Evolutionary conservation across 2,888 invertebrate species (phyloP).

Genomic region (Drosophila demipolita): DNA sequence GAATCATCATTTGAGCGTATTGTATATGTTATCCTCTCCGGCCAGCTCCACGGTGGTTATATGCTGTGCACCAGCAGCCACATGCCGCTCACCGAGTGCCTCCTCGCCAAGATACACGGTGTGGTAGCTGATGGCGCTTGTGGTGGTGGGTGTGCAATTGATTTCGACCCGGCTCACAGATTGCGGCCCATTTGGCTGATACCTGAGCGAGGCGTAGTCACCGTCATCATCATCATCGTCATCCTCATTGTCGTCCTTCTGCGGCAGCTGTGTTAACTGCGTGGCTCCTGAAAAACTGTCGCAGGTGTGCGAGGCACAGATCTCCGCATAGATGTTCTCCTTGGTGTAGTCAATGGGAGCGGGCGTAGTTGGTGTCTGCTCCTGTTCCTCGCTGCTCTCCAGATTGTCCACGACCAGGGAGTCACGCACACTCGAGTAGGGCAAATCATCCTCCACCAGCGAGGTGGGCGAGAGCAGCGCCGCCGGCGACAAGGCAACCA

Average conservation of each 20-base stretch:
- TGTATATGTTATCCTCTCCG: constrained; percentile 85
- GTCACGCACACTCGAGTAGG: constrained; percentile 90
- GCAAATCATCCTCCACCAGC: constrained; percentile 87
- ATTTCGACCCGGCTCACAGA: constrained; percentile 84
- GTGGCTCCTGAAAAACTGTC: constrained; percentile 71
- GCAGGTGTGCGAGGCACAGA: constrained; percentile 85
- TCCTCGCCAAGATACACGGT: constrained; percentile 82
- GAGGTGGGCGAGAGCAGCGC: constrained; percentile 66
- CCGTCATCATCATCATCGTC: constrained; percentile 76
- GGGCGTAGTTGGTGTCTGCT: constrained; percentile 42
- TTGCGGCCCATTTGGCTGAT: constrained; percentile 67
- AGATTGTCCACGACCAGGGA: constrained; percentile 86
- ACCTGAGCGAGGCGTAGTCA: constrained; percentile 80
- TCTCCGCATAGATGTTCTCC: constrained; percentile 91
- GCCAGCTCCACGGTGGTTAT: constrained; percentile 77
- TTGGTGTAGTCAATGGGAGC: constrained; percentile 83
- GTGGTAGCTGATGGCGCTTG: constrained; percentile 81
- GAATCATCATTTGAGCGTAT: constrained; percentile 85
- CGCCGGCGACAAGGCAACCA: constrained; percentile 47
- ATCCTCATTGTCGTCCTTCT: constrained; percentile 51
- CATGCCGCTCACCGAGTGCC: constrained; percentile 75
- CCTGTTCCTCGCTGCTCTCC: constrained; percentile 56
- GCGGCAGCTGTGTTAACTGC: constrained; percentile 60
- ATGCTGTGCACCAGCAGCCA: constrained; percentile 52
- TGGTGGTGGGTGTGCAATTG: constrained; percentile 74